phyloP scores from a whole-genome alignment of 2,888 invertebrate species.

The Drepanosiphum platanoidis region DNA sequence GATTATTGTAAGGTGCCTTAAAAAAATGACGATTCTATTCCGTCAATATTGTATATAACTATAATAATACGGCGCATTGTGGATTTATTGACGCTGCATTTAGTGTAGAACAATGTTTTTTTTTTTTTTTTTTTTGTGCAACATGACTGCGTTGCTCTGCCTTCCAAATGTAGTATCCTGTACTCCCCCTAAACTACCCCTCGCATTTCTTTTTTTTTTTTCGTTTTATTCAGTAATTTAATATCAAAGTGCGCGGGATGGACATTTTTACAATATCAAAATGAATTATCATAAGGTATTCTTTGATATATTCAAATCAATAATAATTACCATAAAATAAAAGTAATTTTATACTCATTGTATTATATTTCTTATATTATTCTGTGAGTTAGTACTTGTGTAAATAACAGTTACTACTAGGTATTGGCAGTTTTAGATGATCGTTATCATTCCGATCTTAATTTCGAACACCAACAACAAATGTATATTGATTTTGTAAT shows the following conservation, averaged over 20 bases:
- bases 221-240: too few species aligned
- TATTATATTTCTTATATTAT: conserved; percentile 18
- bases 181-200: background rate
- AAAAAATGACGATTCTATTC: background rate
- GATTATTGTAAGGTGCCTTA: conserved; percentile 54
- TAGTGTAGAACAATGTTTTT: too few species aligned
- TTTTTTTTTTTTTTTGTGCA: too few species aligned
- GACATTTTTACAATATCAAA: conserved; percentile 2
- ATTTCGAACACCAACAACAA: background rate
- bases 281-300: conserved; percentile 23
- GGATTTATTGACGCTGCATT: background rate
- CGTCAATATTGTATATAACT: background rate
- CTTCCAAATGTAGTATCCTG: background rate
- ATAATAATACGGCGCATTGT: too few species aligned
- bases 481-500: too few species aligned
- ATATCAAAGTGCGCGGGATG: too few species aligned
- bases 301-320: conserved; percentile 19
- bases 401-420: background rate
- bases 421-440: background rate
- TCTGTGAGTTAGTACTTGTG: background rate
- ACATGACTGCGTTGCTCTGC: background rate
- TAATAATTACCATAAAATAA: conserved; percentile 22
- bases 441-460: background rate
- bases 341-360: too few species aligned
- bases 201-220: too few species aligned